These are phyloP conservation scores for Agonum fuliginosum DNA, from an alignment of 2,888 invertebrate species.

Conservation along the genomic window DNA sequence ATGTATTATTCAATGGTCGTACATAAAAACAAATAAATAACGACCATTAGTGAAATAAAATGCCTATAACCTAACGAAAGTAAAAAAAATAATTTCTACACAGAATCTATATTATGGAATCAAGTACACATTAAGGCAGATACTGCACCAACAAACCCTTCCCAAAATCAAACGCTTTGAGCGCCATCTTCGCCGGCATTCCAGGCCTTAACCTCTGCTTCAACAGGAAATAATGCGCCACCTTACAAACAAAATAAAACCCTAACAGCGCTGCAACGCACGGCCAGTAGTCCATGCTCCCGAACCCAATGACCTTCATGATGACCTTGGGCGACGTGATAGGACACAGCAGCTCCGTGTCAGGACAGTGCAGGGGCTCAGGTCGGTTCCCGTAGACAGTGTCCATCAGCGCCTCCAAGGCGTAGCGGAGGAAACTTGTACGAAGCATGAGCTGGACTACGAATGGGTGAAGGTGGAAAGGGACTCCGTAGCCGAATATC, in stretches of 20 bases:
- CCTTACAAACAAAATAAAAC: not conserved
- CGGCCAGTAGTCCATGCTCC: not conserved
- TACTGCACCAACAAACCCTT: not conserved
- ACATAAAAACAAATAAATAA: too few relatives aligned
- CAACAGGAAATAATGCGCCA: not conserved
- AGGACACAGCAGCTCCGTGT: slow-evolving; percentile 7
- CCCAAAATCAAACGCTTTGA: not conserved
- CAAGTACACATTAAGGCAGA: not conserved
- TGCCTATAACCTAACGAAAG: not conserved
- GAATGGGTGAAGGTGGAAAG: not conserved
- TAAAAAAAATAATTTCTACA: too few relatives aligned
- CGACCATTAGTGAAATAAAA: too few relatives aligned
- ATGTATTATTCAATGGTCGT: too few relatives aligned
- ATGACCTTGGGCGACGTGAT: slow-evolving; percentile 2
- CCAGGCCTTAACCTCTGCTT: not conserved
- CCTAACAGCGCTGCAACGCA: not conserved
- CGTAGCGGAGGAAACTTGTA: slow-evolving; percentile 2
- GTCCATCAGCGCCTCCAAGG: not conserved
- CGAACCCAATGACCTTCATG: not conserved
- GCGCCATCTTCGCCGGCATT: not conserved
- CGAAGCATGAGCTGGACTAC: not conserved
- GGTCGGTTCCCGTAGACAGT: not conserved
- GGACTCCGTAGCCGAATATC: slow-evolving; percentile 7
- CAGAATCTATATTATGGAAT: too few relatives aligned
- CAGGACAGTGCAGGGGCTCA: not conserved